These are phyloP conservation scores for Oxycera nigricornis DNA, from an alignment of 2,888 invertebrate species.

Conservation along the genomic window DNA sequence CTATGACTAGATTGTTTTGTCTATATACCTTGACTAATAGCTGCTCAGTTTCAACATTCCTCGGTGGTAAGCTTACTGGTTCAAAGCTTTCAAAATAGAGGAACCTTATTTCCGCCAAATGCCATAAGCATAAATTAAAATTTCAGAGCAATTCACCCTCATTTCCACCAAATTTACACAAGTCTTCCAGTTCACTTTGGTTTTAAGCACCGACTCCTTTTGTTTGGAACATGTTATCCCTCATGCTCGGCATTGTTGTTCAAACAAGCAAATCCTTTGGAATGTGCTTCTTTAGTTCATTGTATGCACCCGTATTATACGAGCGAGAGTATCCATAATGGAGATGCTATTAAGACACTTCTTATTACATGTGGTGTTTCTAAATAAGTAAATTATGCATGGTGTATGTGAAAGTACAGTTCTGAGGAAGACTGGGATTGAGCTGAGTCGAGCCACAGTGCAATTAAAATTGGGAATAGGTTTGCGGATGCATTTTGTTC, in stretches of 20 bases:
- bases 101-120: not conserved
- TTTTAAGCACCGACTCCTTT: not conserved
- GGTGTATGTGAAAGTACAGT: not conserved
- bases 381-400: not conserved
- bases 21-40: no score
- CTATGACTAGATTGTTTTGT: no score
- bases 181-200: not conserved
- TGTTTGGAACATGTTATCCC: not conserved
- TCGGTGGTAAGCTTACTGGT: no score
- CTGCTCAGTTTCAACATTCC: no score
- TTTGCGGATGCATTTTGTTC: not conserved
- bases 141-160: not conserved
- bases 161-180: not conserved
- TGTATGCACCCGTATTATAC: not conserved
- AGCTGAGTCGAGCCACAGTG: not conserved
- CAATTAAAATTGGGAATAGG: not conserved
- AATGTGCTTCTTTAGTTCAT: not conserved
- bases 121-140: not conserved
- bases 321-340: constrained; percentile 13
- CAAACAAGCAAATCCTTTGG: not conserved
- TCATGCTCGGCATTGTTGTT: not conserved
- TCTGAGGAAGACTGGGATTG: not conserved
- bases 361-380: not conserved
- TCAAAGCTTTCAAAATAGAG: no score
- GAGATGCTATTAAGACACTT: constrained; percentile 12